Evolutionary conservation across 1,140 invertebrate species (phyloP), one percentile per base, ranked within the genome.

Genomic region (Venustaconcha ellipsiformis): DNA sequence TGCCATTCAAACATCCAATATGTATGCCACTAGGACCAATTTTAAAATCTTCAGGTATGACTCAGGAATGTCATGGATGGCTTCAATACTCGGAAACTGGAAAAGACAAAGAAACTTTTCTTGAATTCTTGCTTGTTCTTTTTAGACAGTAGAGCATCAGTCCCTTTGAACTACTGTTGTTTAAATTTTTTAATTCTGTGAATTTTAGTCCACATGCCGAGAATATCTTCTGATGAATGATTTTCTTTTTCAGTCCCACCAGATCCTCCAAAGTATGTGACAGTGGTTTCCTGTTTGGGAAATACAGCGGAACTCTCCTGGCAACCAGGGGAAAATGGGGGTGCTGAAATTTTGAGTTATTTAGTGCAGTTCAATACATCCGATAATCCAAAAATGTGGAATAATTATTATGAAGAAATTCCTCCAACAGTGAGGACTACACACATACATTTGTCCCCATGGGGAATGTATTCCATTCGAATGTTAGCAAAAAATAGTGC

Each of bases 401-500:
- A 80, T 70, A 78, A 80, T 60, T 86, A 83, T 67, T 83, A 84
- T 70, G 87, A 88, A 60, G 78, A 81, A 72, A 80, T 83, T 69
- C 55, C 66, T 4, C 78, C 74, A 48, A 72, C 78, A 12, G 69
- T 70, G 58, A 73, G 67, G 23, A 77, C 76, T 1, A 72, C 72
- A 48, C 76, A 77, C 64, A 74, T 86, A 57, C 80, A 84, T 48
- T 68, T 88, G 66, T 75, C 83, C 1, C 87, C 87, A 15, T 88
- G 83, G 82, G 85, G 83, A 2, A 84, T 71, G 17, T 88, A 86
- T 75, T 84, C 83, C 23, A 99, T 99, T 92, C 92, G 97, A 59
- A 96, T 99, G 8, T 92, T 97, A 72, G 97, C 97, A 0, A 93
- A 93, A 86, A 99, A 99, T 90, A 96, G 96, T 90, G 95, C 99